Conservation (phyloP, 1,140 invertebrate species). For the Sitophilus oryzae region DNA sequence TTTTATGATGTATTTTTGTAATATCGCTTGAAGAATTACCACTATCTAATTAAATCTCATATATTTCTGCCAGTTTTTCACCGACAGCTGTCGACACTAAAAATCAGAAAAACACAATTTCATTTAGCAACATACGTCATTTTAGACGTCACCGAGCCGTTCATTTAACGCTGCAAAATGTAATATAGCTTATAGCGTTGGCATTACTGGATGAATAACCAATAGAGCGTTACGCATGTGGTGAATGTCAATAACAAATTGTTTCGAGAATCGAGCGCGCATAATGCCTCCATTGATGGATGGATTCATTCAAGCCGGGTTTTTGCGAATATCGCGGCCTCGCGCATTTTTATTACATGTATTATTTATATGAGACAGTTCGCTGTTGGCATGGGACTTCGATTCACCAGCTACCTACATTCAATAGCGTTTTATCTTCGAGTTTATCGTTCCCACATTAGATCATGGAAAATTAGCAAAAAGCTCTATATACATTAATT, state of each 20-base stretch:
- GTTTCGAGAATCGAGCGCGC: constrained; percentile 16
- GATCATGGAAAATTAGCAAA: no score
- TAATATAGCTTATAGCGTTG: constrained; percentile 2
- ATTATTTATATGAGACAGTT: neutral
- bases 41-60: no score
- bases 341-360: neutral
- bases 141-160: neutral
- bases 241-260: constrained; percentile 25
- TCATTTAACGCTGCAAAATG: constrained; percentile 2
- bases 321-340: neutral
- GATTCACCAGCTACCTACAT: no score
- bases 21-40: no score
- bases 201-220: constrained; percentile 8
- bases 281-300: constrained; percentile 21
- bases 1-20: no score
- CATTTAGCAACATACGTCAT: no score
- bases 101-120: no score
- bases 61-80: no score
- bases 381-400: neutral
- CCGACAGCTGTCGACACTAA: no score
- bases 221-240: constrained; percentile 3
- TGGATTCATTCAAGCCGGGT: constrained; percentile 17
- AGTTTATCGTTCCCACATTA: no score
- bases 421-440: no score
- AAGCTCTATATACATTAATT: no score